A percentile compares a stretch with the other conserved stretches of the same genome.
Conservation (phyloP, 2,888 invertebrate species). For the Eristalinus sepulchralis region DNA sequence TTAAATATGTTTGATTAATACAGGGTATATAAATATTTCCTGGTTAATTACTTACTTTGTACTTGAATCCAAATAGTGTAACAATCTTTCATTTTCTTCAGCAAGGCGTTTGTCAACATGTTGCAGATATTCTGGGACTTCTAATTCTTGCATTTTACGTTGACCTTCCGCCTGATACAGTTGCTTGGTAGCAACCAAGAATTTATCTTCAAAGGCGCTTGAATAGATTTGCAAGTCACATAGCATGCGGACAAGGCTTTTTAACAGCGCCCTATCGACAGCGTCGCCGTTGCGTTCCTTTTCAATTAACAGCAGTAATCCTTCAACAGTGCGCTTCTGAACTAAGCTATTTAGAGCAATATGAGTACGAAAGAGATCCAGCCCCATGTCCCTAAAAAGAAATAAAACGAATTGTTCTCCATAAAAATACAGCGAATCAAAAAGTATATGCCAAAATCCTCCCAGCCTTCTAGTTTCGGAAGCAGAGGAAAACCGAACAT, state of each 20-base stretch:
- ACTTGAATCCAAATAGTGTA: conserved; percentile 96
- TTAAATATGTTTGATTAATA: neutral
- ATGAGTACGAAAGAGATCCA: conserved; percentile 96
- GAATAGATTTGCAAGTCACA: conserved; percentile 97
- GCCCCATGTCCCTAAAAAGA: conserved; percentile 93
- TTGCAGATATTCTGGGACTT: conserved; percentile 95
- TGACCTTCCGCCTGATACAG: conserved; percentile 97
- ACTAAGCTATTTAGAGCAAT: conserved; percentile 95
- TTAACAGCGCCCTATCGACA: conserved; percentile 95
- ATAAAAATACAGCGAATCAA: neutral
- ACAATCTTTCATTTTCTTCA: conserved; percentile 95
- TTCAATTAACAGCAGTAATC: conserved; percentile 94
- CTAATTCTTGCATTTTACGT: conserved; percentile 94
- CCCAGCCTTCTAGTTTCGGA: too few species aligned
- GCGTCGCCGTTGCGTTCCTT: conserved; percentile 96
- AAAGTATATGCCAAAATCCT: neutral
- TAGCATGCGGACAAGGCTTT: conserved; percentile 96
- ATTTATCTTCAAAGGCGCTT: conserved; percentile 94
- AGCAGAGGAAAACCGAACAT: too few species aligned
- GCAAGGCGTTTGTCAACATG: conserved; percentile 97
- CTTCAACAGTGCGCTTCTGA: conserved; percentile 96
- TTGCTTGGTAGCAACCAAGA: conserved; percentile 95
- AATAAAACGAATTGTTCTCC: neutral
- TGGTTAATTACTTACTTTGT: conserved; percentile 87
- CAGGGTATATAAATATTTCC: neutral